Base-by-base conservation (phyloP, 2,888 invertebrate genomes). In the Bimastos eiseni region DNA sequence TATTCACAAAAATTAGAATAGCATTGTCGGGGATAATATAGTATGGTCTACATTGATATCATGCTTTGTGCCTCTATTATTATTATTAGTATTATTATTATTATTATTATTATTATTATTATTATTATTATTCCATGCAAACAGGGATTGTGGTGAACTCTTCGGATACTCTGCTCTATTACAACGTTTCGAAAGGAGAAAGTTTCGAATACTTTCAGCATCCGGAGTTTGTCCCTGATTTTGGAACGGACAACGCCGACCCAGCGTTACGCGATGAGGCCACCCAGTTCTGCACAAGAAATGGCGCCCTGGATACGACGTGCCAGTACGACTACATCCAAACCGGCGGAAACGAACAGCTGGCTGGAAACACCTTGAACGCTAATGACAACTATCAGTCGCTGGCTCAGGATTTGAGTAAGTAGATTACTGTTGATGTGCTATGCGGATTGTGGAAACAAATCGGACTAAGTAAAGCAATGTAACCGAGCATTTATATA, bases 291-390 rank as follows among this genome's bases (percentile, higher is more conserved):
- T 86, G 86, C 37, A 86, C 86, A 36, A 24, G 36, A 86, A 86
- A 15, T 36, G 86, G 36, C 24, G 17, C 2, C 37, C 1, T n/a
- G 1, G 90, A 90, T 41, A 5, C 0, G 30, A 33, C 90, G 30
- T 90, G 90, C n/a, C 41, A 84, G 38, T 90, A 90, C 44, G 90
- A 90, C 41, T 90, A 90, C 90, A 37, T 84, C 21, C 83, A 19
- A 0, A 84, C 90, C 1, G 90, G 86, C 34, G 86, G 86, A 86
- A 86, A 86, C 37, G 3, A 21, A 24, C 86, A 86, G 17, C 4
- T 86, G 34, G 86, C 86, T 34, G 86, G 15, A 0, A 86, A 36
- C 15, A 86, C 13, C 37, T 4, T 8, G 36, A 24, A 86, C n/a
- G 86, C 86, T 24, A 86, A 37, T 86, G 19, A 5, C 24, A 37